Evolutionary conservation across 2,113 vertebrate species (phyloP).

Genomic region (Myotis davidii): DNA sequence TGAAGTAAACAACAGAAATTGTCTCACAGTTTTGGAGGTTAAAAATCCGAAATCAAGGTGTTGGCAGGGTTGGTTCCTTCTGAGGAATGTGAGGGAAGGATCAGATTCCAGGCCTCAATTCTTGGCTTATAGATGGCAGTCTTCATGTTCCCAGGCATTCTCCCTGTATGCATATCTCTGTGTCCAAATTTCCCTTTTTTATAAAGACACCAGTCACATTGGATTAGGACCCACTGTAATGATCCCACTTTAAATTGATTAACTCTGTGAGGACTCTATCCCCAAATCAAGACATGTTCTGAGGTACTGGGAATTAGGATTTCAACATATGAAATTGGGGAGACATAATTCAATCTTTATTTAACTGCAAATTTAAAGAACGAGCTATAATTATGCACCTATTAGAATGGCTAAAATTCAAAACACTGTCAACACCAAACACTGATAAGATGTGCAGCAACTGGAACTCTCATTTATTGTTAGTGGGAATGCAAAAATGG

Average conservation of each 20-base stretch:
- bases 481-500: constrained; percentile 2
- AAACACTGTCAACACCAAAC: background rate
- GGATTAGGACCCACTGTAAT: background rate
- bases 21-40: background rate
- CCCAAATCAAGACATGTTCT: constrained; percentile 1
- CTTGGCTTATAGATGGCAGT: background rate
- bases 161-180: background rate
- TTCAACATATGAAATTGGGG: background rate
- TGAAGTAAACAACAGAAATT: background rate
- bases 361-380: background rate
- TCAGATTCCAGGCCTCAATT: background rate
- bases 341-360: background rate
- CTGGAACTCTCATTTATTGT: background rate
- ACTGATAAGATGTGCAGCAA: background rate
- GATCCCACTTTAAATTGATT: background rate
- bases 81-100: background rate
- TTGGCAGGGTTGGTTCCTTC: background rate
- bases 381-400: background rate
- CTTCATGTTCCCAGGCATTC: background rate
- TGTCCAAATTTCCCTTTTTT: background rate
- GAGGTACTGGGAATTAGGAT: background rate
- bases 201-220: background rate
- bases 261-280: background rate
- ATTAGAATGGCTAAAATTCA: background rate
- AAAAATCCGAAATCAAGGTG: background rate